Conservation (phyloP, 1,140 invertebrate species). For the Telenomus remus region DNA sequence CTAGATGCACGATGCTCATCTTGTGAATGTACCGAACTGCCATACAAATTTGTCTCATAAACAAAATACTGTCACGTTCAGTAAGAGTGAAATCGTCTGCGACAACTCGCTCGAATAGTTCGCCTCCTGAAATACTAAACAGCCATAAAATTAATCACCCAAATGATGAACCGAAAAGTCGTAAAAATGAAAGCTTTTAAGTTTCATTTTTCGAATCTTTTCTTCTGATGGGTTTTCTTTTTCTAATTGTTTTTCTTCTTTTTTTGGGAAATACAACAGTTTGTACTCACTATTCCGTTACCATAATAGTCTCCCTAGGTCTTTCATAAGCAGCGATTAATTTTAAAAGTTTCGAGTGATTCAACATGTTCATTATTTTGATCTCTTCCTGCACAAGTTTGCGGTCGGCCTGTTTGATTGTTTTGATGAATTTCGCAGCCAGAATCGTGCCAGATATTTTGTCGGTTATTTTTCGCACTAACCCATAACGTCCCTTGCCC, state of each 20-base stretch:
- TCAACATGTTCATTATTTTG: conserved; percentile 91
- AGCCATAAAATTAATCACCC: conserved; percentile 6
- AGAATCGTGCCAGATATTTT: conserved; percentile 81
- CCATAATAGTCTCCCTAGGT: conserved; percentile 89
- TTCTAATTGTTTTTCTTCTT: conserved; percentile 9
- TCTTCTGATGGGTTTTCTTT: too few species aligned
- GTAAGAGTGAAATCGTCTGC: conserved; percentile 94
- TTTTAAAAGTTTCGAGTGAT: conserved; percentile 92
- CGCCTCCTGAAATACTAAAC: conserved; percentile 88
- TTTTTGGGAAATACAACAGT: conserved; percentile 18
- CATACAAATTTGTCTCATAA: conserved; percentile 92
- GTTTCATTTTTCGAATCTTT: not conserved
- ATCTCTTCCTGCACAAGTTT: conserved; percentile 93
- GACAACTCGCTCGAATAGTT: conserved; percentile 93
- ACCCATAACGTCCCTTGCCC: conserved; percentile 88
- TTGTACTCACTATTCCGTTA: conserved; percentile 93
- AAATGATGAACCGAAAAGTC: not conserved
- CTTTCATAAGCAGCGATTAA: conserved; percentile 91
- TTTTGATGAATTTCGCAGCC: conserved; percentile 95
- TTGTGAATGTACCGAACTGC: conserved; percentile 93
- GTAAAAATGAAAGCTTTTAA: not conserved
- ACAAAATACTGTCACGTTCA: conserved; percentile 92
- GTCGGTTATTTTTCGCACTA: conserved; percentile 85
- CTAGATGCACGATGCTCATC: conserved; percentile 90
- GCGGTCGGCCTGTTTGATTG: conserved; percentile 86